Base-by-base conservation (phyloP, 2,888 invertebrate species). In the Apamea sordens region DNA sequence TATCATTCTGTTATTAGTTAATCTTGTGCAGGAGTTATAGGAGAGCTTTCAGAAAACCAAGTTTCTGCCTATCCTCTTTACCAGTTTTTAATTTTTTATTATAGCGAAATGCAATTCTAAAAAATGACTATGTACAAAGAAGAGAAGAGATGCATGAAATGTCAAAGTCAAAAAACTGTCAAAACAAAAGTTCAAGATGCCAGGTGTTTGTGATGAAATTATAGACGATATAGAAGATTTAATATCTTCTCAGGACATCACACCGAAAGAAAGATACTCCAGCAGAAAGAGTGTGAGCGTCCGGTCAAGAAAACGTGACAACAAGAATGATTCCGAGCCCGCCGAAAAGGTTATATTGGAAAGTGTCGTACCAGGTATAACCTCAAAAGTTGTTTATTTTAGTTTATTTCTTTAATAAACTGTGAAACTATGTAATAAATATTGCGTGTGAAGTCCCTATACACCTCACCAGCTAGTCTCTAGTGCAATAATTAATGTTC, bases 221-320 rank as follows among this genome's bases (percentile, higher is more conserved):
- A 98, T 98, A 87, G 98, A 98, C 78, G 98, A 98, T 95, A 98
- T 98, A 83, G 98, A 98, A 95, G 98, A 98, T 97, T 96, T 98
- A 90, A 98, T 98, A 95, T 98, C 98, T 44, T 97, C 98, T 0
- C 98, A 98, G 89, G 98, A 98, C 92, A 97, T 98, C 50, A 98
- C 98, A 59, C 98, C 98, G 0, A 98, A 98, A 91, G 98, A 98
- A 89, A 97, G 98, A 86, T 98, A 98, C 89, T 97, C 98, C 73
- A 97, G 97, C 87, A 97, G 98, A 85, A 98, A 98, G 91, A 97
- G 96, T 93, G 98, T 98, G 0, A 98, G 97, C 82, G 97, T 98
- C 18, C 97, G 98, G 73, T 97, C 97, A 0, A 98, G 97, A 86
- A 97, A 97, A 91, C 96, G 96, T 47, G 93, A 93, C 24, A 90